A percentile compares a stretch with the other conserved stretches of the same genome.
These are phyloP conservation scores for Pomacea maculata DNA, from an alignment of 1,140 invertebrate species.

Conservation along the genomic window DNA sequence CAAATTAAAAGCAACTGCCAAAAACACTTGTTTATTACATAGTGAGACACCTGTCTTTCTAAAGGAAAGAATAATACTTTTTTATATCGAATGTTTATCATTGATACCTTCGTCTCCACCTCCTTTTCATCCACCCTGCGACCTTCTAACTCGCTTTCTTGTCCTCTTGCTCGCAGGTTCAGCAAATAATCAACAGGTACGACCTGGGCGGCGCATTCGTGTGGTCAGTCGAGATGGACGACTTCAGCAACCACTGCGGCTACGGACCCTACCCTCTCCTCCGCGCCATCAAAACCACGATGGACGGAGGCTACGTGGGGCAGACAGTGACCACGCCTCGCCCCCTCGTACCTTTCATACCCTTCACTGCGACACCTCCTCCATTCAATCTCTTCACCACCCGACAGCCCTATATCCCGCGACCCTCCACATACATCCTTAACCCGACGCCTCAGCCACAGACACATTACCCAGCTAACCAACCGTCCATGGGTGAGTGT, in stretches of 20 bases:
- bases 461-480: too few relatives aligned
- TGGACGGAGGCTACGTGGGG: background rate
- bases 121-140: too few relatives aligned
- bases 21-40: too few relatives aligned
- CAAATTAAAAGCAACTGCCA: too few relatives aligned
- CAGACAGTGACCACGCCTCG: background rate
- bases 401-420: background rate
- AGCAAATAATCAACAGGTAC: constrained; percentile 16
- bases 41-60: too few relatives aligned
- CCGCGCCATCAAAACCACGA: constrained; percentile 59
- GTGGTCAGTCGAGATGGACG: constrained; percentile 72
- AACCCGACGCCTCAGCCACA: too few relatives aligned
- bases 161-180: background rate
- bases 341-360: background rate
- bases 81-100: too few relatives aligned
- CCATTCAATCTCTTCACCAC: background rate
- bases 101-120: too few relatives aligned
- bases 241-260: constrained; percentile 57
- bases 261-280: constrained; percentile 70
- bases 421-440: too few relatives aligned
- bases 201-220: constrained; percentile 71
- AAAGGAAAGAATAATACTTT: too few relatives aligned
- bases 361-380: background rate
- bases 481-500: too few relatives aligned
- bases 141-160: too few relatives aligned